These are phyloP conservation scores for Drosophila prostipennis DNA, from an alignment of 2,888 invertebrate species.

Conservation along the genomic window DNA sequence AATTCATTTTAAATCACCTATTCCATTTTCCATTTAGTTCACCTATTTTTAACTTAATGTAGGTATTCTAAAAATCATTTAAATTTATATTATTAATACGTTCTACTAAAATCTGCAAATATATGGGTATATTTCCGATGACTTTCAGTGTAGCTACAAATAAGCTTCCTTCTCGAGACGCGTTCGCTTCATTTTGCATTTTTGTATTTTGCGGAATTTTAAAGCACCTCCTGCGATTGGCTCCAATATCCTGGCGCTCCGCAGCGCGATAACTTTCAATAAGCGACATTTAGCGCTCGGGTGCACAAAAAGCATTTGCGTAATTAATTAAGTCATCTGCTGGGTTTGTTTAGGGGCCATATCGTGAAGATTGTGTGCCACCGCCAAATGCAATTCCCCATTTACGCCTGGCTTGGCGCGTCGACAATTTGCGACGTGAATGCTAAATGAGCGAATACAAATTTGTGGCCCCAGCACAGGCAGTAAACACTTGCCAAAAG, in stretches of 20 bases:
- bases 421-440: conserved; percentile 35
- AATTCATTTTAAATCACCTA: too few relatives aligned
- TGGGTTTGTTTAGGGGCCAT: conserved; percentile 26
- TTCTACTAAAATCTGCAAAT: too few relatives aligned
- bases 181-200: conserved; percentile 18
- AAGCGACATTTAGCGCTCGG: conserved; percentile 38
- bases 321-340: conserved; percentile 56
- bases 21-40: too few relatives aligned
- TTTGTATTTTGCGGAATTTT: conserved; percentile 18
- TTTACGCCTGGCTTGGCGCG: conserved; percentile 32
- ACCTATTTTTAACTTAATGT: too few relatives aligned
- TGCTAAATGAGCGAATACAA: conserved; percentile 36
- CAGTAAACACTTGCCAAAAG: conserved; percentile 31
- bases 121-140: too few relatives aligned
- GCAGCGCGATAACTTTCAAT: conserved; percentile 45
- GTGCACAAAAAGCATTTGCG: conserved; percentile 41
- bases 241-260: conserved; percentile 2
- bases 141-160: neutral
- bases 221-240: conserved; percentile 55
- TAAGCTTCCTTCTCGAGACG: conserved; percentile 22
- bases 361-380: conserved; percentile 16
- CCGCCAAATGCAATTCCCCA: conserved; percentile 34
- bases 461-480: conserved; percentile 21
- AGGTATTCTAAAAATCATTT: too few relatives aligned
- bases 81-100: too few relatives aligned